Percentiles rank a stretch among this genome's conserved stretches.
These are phyloP conservation scores for Cremastinae sp. DNA, from an alignment of 2,888 invertebrate genomes.

Conservation along the genomic window DNA sequence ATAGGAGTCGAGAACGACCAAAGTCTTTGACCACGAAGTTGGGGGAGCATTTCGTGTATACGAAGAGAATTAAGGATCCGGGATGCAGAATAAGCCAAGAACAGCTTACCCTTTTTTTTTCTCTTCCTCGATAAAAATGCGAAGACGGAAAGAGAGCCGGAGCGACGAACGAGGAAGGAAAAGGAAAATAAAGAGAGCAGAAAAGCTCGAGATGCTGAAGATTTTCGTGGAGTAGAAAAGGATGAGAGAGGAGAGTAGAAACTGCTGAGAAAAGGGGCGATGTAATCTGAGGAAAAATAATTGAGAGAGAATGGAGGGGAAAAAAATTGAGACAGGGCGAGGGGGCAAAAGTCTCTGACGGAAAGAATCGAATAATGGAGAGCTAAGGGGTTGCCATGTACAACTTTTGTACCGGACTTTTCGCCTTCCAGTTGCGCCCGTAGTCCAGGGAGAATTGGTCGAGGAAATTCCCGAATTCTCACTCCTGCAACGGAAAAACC, in stretches of 20 bases:
- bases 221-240: background rate
- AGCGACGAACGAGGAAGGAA: background rate
- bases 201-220: no score
- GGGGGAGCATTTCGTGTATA: background rate
- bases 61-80: background rate
- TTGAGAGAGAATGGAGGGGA: background rate
- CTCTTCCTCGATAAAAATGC: background rate
- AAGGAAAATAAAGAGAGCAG: background rate
- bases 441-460: constrained; percentile 51
- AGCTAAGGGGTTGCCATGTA: constrained; percentile 61
- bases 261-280: background rate
- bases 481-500: constrained; percentile 13
- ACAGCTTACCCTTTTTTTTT: no score
- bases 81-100: background rate
- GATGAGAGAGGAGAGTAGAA: constrained; percentile 1
- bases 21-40: no score
- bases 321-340: constrained; percentile 35
- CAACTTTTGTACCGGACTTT: constrained; percentile 33
- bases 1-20: background rate
- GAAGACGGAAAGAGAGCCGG: no score
- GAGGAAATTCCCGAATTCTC: constrained; percentile 22
- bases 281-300: background rate
- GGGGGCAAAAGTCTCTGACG: constrained; percentile 47
- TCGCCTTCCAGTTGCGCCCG: constrained; percentile 57
- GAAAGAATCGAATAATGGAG: constrained; percentile 66